These are phyloP conservation scores for Porphyrio hochstetteri DNA, from an alignment of 2,113 vertebrate species.

Conservation along the genomic window DNA sequence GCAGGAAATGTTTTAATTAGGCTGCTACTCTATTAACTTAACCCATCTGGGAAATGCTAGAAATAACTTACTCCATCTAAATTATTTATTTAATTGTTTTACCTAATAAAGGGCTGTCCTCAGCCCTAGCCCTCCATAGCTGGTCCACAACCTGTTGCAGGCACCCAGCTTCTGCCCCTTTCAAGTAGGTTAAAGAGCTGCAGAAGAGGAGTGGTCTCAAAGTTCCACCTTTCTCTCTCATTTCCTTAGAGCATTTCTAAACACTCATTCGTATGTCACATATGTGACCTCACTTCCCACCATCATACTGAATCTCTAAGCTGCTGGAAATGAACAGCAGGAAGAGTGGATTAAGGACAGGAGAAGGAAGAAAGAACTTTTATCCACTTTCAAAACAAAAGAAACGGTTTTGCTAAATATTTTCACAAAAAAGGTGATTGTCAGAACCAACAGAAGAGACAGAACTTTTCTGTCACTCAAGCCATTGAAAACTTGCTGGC, in stretches of 20 bases:
- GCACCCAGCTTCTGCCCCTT: neutral
- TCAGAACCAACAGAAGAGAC: neutral
- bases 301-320: neutral
- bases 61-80: neutral
- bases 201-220: neutral
- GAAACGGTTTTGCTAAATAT: neutral
- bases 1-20: slow-evolving; percentile 35
- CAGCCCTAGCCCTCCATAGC: neutral
- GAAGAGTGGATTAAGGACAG: neutral
- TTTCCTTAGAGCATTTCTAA: neutral
- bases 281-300: neutral
- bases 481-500: neutral
- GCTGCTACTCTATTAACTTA: neutral
- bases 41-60: neutral
- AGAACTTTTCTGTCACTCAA: neutral
- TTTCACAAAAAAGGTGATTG: neutral
- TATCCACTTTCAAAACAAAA: neutral
- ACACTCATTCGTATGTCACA: neutral
- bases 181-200: neutral
- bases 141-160: neutral
- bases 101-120: neutral
- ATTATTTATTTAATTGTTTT: slow-evolving; percentile 5
- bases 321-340: neutral
- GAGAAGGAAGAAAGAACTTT: neutral
- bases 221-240: neutral